Evolutionary conservation across 1,140 invertebrate species (phyloP).

Genomic region (Stegodyphus mimosarum): DNA sequence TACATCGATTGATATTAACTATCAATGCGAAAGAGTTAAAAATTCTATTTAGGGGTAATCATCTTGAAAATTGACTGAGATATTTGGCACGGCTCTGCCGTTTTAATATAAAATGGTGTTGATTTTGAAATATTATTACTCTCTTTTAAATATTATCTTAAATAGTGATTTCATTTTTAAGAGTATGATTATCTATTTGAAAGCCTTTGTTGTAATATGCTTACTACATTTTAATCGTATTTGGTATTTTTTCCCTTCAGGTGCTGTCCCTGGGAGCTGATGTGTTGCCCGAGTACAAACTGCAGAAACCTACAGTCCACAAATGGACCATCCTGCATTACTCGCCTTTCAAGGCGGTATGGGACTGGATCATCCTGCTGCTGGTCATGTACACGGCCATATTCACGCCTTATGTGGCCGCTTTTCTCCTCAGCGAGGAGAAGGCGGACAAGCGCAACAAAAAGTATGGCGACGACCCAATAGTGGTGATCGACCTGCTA

Average conservation of each 20-base stretch:
- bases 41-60: too few relatives aligned
- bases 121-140: too few relatives aligned
- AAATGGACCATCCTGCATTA: constrained; percentile 99
- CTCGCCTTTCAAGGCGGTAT: constrained; percentile 97
- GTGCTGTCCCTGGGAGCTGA: constrained; percentile 92
- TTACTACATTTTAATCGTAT: not conserved
- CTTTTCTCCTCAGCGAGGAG: constrained; percentile 93
- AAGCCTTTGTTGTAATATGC: too few relatives aligned
- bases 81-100: too few relatives aligned
- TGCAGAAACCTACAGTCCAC: constrained; percentile 74
- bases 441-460: constrained; percentile 75
- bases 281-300: constrained; percentile 93
- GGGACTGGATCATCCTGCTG: constrained; percentile 98
- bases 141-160: too few relatives aligned
- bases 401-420: constrained; percentile 98
- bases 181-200: too few relatives aligned
- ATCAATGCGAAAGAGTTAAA: too few relatives aligned
- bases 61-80: too few relatives aligned
- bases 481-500: constrained; percentile 90
- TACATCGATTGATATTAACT: too few relatives aligned
- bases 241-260: constrained; percentile 70
- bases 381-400: constrained; percentile 99
- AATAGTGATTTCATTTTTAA: too few relatives aligned
- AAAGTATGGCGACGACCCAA: constrained; percentile 83
- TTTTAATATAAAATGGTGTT: too few relatives aligned